Evolutionary conservation across 2,797 vertebrate genomes (phyloP).

Genomic region (Notolepis coatsorum): DNA sequence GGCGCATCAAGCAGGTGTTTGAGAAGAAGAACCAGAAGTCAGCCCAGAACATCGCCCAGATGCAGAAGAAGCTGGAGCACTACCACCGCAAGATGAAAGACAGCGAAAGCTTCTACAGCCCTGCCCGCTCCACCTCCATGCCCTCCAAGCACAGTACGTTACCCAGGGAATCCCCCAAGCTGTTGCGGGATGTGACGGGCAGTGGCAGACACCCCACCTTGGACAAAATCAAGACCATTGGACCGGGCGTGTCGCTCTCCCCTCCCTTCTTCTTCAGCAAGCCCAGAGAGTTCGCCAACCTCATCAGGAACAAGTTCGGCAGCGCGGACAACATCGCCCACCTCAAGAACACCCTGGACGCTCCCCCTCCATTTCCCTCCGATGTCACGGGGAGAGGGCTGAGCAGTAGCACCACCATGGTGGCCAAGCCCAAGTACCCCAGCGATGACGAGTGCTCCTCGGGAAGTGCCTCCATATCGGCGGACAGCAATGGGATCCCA

Average conservation of each 20-base stretch:
- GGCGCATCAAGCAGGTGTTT: conserved; percentile 95
- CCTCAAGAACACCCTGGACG: conserved; percentile 88
- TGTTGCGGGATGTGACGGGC: conserved; percentile 84
- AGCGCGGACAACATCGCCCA: conserved; percentile 97
- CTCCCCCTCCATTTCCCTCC: conserved; percentile 76
- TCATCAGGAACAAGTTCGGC: conserved; percentile 96
- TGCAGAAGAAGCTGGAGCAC: conserved; percentile 96
- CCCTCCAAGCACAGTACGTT: conserved; percentile 72
- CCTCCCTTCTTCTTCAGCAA: conserved; percentile 95
- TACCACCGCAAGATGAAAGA: conserved; percentile 93
- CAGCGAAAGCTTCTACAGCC: conserved; percentile 82
- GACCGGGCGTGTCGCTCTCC: conserved; percentile 91
- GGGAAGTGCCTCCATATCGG: conserved; percentile 88
- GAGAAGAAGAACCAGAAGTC: conserved; percentile 99
- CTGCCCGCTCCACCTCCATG: conserved; percentile 20
- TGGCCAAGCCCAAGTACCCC: conserved; percentile 90
- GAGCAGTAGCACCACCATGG: conserved; percentile 89
- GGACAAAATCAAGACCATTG: conserved; percentile 88
- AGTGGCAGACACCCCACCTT: conserved; percentile 81
- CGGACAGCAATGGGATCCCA: conserved; percentile 90
- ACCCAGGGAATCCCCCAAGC: conserved; percentile 71
- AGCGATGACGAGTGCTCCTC: conserved; percentile 96
- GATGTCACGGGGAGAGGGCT: conserved; percentile 83
- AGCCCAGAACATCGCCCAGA: conserved; percentile 89
- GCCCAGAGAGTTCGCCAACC: conserved; percentile 92